phyloP scores from a whole-genome alignment of 1,140 invertebrate genomes.

The Cyrtorhinus lividipennis region DNA sequence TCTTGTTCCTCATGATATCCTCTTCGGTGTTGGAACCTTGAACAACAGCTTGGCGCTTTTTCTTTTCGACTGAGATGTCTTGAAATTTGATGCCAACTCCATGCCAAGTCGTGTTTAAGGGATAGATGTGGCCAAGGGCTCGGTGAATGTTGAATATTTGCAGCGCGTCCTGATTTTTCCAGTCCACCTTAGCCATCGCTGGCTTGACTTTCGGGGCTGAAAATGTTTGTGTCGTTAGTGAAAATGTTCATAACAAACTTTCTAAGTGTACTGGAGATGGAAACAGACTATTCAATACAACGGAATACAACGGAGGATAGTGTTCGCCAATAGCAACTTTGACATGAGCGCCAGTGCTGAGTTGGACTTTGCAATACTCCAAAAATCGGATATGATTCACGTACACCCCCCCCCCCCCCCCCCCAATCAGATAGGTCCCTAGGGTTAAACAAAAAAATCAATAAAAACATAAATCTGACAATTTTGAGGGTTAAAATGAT shows the following conservation, averaged over 20 bases:
- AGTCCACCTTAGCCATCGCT: constrained; percentile 42
- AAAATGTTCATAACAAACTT: neutral
- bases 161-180: constrained; percentile 41
- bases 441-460: too few relatives aligned
- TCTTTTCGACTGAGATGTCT: constrained; percentile 14
- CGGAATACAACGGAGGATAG: too few relatives aligned
- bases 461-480: too few relatives aligned
- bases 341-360: too few relatives aligned
- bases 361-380: too few relatives aligned
- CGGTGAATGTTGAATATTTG: constrained; percentile 49
- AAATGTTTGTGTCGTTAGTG: constrained; percentile 27
- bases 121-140: constrained; percentile 46
- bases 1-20: neutral
- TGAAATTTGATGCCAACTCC: constrained; percentile 17
- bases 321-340: too few relatives aligned
- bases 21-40: neutral
- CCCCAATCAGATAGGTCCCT: too few relatives aligned
- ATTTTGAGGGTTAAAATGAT: too few relatives aligned
- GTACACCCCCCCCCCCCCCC: too few relatives aligned
- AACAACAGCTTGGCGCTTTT: neutral
- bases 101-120: constrained; percentile 37
- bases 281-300: too few relatives aligned
- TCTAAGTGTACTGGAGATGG: too few relatives aligned
- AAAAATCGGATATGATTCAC: too few relatives aligned
- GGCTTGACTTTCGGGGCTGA: constrained; percentile 53